These are phyloP conservation scores for Resseliella maxima DNA, from an alignment of 2,888 invertebrate genomes.

Conservation along the genomic window DNA sequence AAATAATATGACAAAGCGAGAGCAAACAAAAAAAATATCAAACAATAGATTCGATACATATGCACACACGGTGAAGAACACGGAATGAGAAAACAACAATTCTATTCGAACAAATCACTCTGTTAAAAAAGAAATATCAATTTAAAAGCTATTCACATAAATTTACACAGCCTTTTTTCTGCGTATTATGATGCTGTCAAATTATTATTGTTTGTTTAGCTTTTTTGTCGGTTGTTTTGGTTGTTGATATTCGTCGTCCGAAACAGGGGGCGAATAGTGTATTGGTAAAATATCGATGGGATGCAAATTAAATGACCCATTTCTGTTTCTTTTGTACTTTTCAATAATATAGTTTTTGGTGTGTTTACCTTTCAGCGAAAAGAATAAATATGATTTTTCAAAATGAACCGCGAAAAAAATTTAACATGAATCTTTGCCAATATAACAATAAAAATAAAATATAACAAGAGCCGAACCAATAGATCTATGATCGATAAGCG, in stretches of 20 bases:
- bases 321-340: no score
- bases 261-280: background rate
- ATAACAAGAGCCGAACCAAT: background rate
- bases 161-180: background rate
- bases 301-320: constrained; percentile 45
- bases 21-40: background rate
- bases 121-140: constrained; percentile 34
- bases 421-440: background rate
- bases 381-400: background rate
- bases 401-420: background rate
- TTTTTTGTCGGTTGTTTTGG: background rate
- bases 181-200: background rate
- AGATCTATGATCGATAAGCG: constrained; percentile 49
- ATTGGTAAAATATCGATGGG: background rate
- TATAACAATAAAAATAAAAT: background rate
- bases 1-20: background rate
- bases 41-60: background rate
- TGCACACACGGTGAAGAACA: background rate
- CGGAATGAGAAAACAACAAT: background rate
- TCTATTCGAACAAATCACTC: constrained; percentile 41
- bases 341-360: background rate
- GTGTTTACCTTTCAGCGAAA: background rate
- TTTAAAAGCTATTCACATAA: constrained; percentile 26
- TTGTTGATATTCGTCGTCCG: background rate
- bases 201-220: constrained; percentile 10